phyloP scores from a whole-genome alignment of 2,888 invertebrate genomes.

The Andrena flavipes region DNA sequence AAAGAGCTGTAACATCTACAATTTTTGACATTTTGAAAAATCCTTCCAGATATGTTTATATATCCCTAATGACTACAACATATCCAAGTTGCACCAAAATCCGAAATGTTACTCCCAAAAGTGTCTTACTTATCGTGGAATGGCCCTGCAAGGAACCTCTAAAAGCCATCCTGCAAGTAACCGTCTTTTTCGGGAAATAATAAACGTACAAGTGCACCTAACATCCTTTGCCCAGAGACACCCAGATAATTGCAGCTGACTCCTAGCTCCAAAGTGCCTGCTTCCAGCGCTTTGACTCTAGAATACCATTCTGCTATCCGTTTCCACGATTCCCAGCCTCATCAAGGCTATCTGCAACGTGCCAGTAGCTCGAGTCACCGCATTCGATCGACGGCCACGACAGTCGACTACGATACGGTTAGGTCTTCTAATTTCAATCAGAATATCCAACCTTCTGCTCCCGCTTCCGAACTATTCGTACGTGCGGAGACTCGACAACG shows the following conservation, averaged over 20 bases:
- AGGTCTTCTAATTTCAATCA: slow-evolving; percentile 66
- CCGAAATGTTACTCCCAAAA: too few relatives aligned
- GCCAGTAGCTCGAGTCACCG: background rate
- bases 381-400: background rate
- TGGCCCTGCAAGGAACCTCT: slow-evolving; percentile 7
- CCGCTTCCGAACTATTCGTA: slow-evolving; percentile 16
- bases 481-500: slow-evolving; percentile 53
- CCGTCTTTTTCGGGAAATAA: background rate
- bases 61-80: too few relatives aligned
- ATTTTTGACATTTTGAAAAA: too few relatives aligned
- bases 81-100: too few relatives aligned
- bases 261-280: too few relatives aligned
- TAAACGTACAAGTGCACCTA: slow-evolving; percentile 6
- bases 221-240: background rate
- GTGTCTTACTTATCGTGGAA: too few relatives aligned
- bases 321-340: background rate
- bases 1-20: too few relatives aligned
- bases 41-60: too few relatives aligned
- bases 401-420: background rate
- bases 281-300: too few relatives aligned
- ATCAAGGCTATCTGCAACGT: background rate
- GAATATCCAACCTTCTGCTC: slow-evolving; percentile 6
- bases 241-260: too few relatives aligned
- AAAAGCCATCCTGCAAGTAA: background rate
- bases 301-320: background rate